These are phyloP conservation scores for Lerista edwardsae DNA, from an alignment of 2,797 vertebrate species.

Conservation along the genomic window DNA sequence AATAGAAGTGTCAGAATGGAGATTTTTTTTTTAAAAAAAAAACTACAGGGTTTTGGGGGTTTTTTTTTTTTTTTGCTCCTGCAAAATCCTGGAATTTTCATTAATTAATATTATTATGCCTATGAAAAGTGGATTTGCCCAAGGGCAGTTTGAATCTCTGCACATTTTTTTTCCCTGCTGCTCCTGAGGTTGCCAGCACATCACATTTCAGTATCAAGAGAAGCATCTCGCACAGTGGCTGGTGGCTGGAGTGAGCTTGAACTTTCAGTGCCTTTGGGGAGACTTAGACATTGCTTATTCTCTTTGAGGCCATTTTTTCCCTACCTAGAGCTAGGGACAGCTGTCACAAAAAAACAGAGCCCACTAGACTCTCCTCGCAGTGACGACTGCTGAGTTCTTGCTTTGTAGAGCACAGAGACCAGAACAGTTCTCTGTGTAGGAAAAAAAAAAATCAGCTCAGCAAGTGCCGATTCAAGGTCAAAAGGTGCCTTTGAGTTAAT, in stretches of 20 bases:
- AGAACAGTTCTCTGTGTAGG: background rate
- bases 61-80: slow-evolving; percentile 46
- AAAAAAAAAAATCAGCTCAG: background rate
- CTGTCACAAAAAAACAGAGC: slow-evolving; percentile 56
- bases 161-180: slow-evolving; percentile 52
- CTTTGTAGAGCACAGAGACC: slow-evolving; percentile 15
- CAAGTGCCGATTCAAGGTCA: slow-evolving; percentile 13
- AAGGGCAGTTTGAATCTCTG: slow-evolving; percentile 73
- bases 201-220: slow-evolving; percentile 68
- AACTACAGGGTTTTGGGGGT: too few relatives aligned
- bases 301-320: slow-evolving; percentile 64
- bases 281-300: slow-evolving; percentile 41
- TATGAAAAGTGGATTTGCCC: slow-evolving; percentile 78
- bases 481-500: slow-evolving; percentile 11
- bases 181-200: slow-evolving; percentile 67
- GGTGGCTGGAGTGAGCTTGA: slow-evolving; percentile 40
- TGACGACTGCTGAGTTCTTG: slow-evolving; percentile 47
- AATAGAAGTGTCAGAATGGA: slow-evolving; percentile 63
- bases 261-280: slow-evolving; percentile 53
- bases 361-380: slow-evolving; percentile 25
- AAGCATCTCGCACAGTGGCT: slow-evolving; percentile 56
- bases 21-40: slow-evolving; percentile 54
- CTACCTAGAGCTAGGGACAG: slow-evolving; percentile 52
- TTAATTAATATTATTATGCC: slow-evolving; percentile 79
- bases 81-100: slow-evolving; percentile 62